Percentiles rank a stretch among this genome's conserved stretches.
Conservation (phyloP, 37 sponge, comb jelly and placozoan genomes). For the Ianthella basta region DNA sequence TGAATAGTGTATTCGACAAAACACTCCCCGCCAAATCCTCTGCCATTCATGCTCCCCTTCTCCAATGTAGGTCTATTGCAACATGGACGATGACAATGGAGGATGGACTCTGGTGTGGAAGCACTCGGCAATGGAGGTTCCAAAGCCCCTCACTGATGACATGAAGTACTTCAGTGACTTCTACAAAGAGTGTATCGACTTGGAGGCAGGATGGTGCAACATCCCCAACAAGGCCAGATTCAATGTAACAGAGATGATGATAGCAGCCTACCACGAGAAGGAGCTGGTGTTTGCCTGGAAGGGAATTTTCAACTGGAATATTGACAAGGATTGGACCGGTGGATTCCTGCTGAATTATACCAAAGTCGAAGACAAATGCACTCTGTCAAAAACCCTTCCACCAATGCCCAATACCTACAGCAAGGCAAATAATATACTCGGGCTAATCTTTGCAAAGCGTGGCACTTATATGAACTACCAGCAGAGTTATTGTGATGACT, state of each 20-base stretch:
- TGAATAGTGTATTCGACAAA: too few relatives aligned
- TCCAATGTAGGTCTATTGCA: constrained; percentile 11
- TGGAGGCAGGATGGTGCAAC: constrained; percentile 31
- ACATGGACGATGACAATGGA: constrained; percentile 15
- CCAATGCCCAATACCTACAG: too few relatives aligned
- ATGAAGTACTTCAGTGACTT: constrained; percentile 17
- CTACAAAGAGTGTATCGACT: background rate
- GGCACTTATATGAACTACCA: too few relatives aligned
- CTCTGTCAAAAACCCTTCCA: background rate
- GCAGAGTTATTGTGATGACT: background rate
- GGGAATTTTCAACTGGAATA: constrained; percentile 21
- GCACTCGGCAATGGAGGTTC: constrained; percentile 23
- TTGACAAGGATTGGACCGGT: constrained; percentile 36
- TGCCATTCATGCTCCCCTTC: too few relatives aligned
- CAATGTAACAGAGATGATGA: constrained; percentile 26
- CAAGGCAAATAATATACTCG: too few relatives aligned
- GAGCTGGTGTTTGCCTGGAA: constrained; percentile 33
- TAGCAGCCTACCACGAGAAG: constrained; percentile 22
- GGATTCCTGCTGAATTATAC: background rate
- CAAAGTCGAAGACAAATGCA: constrained; percentile 4
- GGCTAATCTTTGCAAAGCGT: too few relatives aligned
- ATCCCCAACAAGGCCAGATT: constrained; percentile 11
- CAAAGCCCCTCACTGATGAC: background rate
- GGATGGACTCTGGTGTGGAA: constrained; percentile 35
- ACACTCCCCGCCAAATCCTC: too few relatives aligned